Percentiles rank a stretch among this genome's conserved stretches.
phyloP scores from a whole-genome alignment of 2,888 invertebrate genomes.

The Trichopria drosophilae region DNA sequence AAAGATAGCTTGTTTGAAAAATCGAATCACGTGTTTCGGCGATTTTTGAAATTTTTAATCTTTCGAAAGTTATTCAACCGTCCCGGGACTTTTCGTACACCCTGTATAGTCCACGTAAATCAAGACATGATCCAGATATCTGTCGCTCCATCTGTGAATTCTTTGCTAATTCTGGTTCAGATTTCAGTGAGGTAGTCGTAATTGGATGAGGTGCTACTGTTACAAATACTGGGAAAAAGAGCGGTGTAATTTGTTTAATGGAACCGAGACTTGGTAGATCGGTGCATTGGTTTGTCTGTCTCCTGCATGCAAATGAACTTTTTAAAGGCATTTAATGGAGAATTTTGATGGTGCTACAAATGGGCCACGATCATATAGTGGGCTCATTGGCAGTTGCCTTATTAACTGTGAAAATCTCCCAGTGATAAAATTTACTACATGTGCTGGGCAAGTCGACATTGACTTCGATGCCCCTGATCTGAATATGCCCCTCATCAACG shows the following conservation, averaged over 20 bases:
- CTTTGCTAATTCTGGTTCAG: constrained; percentile 5
- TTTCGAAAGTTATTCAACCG: too few relatives aligned
- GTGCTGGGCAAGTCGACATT: neutral
- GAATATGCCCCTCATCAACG: neutral
- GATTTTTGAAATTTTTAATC: too few relatives aligned
- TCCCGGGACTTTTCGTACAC: too few relatives aligned
- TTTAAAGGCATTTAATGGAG: constrained; percentile 14
- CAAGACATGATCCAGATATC: constrained; percentile 2
- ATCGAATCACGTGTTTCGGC: too few relatives aligned
- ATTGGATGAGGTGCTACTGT: constrained; percentile 14
- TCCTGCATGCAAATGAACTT: constrained; percentile 18
- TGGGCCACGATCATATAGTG: constrained; percentile 7
- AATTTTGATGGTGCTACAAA: constrained; percentile 10
- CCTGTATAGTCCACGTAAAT: too few relatives aligned
- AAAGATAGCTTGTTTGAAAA: too few relatives aligned
- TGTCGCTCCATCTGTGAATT: constrained; percentile 5
- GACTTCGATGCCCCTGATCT: constrained; percentile 3
- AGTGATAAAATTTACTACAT: constrained; percentile 3
- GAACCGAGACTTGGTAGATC: constrained; percentile 9
- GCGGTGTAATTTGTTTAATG: constrained; percentile 11
- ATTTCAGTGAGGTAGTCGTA: constrained; percentile 8
- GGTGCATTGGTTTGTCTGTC: constrained; percentile 17
- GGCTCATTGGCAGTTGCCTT: constrained; percentile 11
- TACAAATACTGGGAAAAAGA: constrained; percentile 14
- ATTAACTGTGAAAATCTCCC: constrained; percentile 7